Evolutionary conservation across 2,888 invertebrate genomes (phyloP).

Genomic region (Osmoderma eremita): DNA sequence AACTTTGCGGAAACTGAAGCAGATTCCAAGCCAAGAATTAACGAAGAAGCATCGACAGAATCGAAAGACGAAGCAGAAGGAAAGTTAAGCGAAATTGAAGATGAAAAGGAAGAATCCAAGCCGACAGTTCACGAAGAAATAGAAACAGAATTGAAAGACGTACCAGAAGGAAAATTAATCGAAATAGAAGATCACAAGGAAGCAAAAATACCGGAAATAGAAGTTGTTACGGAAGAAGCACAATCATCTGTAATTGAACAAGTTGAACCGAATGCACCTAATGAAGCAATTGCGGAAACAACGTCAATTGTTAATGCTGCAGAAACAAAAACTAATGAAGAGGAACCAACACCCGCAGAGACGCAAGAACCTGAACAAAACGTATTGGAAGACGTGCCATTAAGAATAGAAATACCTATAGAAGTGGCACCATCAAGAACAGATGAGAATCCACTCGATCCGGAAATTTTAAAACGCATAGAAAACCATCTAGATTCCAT

Average conservation of each 20-base stretch:
- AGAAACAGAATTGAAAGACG: not conserved
- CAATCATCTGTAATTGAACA: not conserved
- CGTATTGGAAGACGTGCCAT: not conserved
- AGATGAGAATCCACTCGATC: conserved; percentile 3
- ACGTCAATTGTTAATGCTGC: not conserved
- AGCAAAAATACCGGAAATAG: not conserved
- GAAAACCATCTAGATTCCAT: conserved; percentile 15
- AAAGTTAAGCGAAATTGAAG: too few relatives aligned
- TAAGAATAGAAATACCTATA: not conserved
- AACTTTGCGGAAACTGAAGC: too few relatives aligned
- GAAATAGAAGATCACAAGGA: not conserved
- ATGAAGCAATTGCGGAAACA: not conserved
- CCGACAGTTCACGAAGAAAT: not conserved
- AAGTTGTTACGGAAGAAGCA: not conserved
- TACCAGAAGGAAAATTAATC: not conserved
- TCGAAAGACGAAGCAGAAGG: too few relatives aligned
- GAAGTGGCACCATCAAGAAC: not conserved
- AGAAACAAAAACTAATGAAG: not conserved
- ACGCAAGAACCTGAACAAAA: not conserved
- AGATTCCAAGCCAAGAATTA: too few relatives aligned
- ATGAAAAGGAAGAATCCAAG: too few relatives aligned
- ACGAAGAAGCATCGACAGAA: too few relatives aligned
- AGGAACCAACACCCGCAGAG: not conserved
- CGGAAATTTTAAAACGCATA: conserved; percentile 6
- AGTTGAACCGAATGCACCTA: not conserved